phyloP scores from a whole-genome alignment of 2,113 vertebrate species.

The Crotophaga sulcirostris region DNA sequence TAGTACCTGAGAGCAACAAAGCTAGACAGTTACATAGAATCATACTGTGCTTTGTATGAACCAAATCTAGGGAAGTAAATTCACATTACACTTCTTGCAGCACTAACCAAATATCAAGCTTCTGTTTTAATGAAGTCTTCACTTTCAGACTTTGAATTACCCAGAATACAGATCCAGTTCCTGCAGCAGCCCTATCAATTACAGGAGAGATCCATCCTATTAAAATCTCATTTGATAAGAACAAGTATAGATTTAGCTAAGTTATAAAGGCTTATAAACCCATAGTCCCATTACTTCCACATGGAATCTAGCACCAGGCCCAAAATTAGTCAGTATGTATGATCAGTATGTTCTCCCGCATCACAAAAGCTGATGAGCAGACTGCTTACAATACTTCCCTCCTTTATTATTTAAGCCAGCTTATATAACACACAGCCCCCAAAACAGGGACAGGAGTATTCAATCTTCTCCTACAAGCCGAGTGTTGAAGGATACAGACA shows the following conservation, averaged over 20 bases:
- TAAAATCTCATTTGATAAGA: background rate
- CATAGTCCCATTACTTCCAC: background rate
- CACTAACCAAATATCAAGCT: background rate
- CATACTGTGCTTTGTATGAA: background rate
- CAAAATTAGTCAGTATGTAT: conserved; percentile 65
- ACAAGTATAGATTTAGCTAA: background rate
- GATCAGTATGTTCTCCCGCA: background rate
- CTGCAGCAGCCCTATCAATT: background rate
- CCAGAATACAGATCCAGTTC: background rate
- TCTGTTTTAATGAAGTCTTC: background rate
- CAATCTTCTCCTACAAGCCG: background rate
- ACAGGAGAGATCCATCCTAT: background rate
- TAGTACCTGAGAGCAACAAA: background rate
- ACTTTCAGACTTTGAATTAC: background rate
- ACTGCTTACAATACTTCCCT: background rate
- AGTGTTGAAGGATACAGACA: background rate
- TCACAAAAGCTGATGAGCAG: conserved; percentile 24
- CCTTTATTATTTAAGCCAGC: background rate
- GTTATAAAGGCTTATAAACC: background rate
- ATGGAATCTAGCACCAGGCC: conserved; percentile 12
- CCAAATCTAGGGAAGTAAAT: background rate
- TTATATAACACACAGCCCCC: background rate
- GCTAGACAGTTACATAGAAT: background rate
- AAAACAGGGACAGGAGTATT: background rate
- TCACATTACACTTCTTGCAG: background rate